Base-by-base conservation (phyloP, 2,113 vertebrate species). In the Henicopernis longicauda region DNA sequence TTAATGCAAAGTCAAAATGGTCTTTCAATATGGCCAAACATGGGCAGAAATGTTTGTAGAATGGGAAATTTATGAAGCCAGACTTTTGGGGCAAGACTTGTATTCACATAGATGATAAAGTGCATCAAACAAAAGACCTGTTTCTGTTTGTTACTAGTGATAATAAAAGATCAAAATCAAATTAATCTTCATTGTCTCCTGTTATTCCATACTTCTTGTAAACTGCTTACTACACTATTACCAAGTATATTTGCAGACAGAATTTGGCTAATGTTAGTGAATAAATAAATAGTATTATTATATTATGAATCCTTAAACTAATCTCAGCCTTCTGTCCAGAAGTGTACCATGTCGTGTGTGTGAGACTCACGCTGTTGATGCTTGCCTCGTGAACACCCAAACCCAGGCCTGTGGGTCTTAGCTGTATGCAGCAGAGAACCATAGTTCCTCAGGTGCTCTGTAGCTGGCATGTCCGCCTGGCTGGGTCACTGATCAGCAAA, bases 401-500 rank as follows among this genome's bases (percentile, higher is more conserved):
- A 49, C 23, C 14, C 22, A 36, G 25, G 31, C 15, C 63, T 44
- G 8, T 54, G 31, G n/a, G 16, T 59, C 31, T 83, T 26, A 32
- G 21, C 7, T 17, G 16, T 9, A 14, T 18, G 27, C 52, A 45
- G 59, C 27, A 74, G 42, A 79, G 40, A 93, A 11, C 34, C 42
- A 1, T 19, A 61, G 42, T 38, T 76, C 25, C 38, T 67, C 19
- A 21, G 3, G 13, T 80, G 49, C 54, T 73, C 34, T 73, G 3
- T 17, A 73, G 34, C 29, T 13, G 1, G 0, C 15, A 1, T 13
- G 26, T 17, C 44, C 40, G 16, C 23, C 52, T 76, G 55, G 10
- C 8, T 81, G 13, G 31, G 25, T 77, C 70, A 57, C 31, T 61
- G n/a, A 79, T 47, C 61, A 85, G 38, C 65, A 89, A 50, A 49